phyloP scores from a whole-genome alignment of 2,797 vertebrate species.

The Aplochiton taeniatus region DNA sequence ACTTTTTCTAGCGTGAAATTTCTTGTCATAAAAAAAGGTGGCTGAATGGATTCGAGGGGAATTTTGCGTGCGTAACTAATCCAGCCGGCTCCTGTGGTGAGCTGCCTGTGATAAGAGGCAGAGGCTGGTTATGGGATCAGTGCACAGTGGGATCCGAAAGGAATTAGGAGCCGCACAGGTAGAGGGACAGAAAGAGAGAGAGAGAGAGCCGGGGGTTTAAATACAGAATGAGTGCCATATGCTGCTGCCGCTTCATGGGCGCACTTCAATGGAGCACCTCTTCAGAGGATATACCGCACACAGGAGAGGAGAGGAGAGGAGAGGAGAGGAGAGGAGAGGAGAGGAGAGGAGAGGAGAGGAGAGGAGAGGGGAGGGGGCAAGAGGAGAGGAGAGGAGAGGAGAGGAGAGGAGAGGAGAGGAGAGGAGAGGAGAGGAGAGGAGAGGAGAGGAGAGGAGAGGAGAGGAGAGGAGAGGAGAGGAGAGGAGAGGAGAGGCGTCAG shows the following conservation, averaged over 20 bases:
- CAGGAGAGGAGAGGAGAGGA: constrained; percentile 8
- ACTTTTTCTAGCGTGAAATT: no score
- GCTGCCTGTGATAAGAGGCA: constrained; percentile 54
- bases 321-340: no score
- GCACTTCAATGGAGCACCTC: constrained; percentile 50
- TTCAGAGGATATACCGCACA: constrained; percentile 45
- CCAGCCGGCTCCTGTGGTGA: constrained; percentile 51
- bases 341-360: no score
- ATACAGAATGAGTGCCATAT: constrained; percentile 70
- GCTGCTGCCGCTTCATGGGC: constrained; percentile 53
- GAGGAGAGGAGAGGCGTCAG: background rate
- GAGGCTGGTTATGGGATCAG: constrained; percentile 68
- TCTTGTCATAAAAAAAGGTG: no score
- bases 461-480: constrained; percentile 15
- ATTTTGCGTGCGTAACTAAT: constrained; percentile 53
- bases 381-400: constrained; percentile 4
- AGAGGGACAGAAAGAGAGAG: background rate
- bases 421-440: constrained; percentile 28
- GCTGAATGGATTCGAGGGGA: constrained; percentile 12
- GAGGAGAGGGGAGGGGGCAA: no score
- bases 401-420: background rate
- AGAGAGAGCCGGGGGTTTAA: constrained; percentile 50
- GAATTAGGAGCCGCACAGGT: constrained; percentile 5
- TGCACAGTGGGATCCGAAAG: constrained; percentile 32
- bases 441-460: constrained; percentile 29